phyloP scores from a whole-genome alignment of 2,888 invertebrate genomes.

The Agrochola macilenta region DNA sequence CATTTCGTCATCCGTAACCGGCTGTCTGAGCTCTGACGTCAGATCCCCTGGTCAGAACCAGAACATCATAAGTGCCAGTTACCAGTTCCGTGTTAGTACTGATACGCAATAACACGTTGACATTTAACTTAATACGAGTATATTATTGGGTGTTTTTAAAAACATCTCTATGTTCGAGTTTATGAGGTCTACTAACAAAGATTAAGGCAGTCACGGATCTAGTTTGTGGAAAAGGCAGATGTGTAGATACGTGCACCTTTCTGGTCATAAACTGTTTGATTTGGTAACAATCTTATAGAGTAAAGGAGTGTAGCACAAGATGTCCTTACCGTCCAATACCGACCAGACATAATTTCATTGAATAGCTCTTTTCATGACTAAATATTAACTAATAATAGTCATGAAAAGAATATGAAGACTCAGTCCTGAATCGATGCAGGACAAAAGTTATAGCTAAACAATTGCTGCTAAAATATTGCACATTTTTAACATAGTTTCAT shows the following conservation, averaged over 20 bases:
- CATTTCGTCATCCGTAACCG: conserved; percentile 44
- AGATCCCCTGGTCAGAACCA: conserved; percentile 11
- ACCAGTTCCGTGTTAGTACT: conserved; percentile 50
- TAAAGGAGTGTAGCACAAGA: not conserved
- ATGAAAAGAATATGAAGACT: too few relatives aligned
- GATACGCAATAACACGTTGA: conserved; percentile 63
- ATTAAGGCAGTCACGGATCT: not conserved
- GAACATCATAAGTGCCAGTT: conserved; percentile 34
- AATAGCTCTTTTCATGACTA: not conserved
- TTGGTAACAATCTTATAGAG: not conserved
- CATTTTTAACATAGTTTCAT: too few relatives aligned
- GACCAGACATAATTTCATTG: not conserved
- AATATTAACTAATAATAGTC: too few relatives aligned
- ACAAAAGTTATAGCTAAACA: not conserved
- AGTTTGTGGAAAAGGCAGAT: not conserved
- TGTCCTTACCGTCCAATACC: not conserved
- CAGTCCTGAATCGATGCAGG: too few relatives aligned
- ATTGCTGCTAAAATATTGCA: too few relatives aligned
- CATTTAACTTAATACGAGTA: conserved; percentile 50
- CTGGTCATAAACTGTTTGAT: not conserved
- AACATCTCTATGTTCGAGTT: conserved; percentile 11
- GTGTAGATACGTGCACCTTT: not conserved
- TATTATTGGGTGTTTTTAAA: conserved; percentile 34
- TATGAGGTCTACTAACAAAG: conserved; percentile 2
- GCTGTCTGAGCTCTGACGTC: conserved; percentile 43